Evolutionary conservation across 2,888 invertebrate species (phyloP).

Genomic region (Microchrysa polita): DNA sequence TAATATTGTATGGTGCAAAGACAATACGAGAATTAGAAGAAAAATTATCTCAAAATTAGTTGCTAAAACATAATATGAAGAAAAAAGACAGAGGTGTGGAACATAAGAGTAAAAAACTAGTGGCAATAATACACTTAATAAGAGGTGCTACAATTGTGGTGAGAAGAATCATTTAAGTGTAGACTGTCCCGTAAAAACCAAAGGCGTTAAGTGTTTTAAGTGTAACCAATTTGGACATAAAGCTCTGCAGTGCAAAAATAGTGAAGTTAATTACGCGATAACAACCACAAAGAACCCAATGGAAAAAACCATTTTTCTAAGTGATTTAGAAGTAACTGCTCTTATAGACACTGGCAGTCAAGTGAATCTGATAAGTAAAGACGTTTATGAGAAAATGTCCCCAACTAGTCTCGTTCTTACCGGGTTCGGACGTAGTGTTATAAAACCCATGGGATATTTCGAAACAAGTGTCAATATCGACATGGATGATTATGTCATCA

Average conservation of each 20-base stretch:
- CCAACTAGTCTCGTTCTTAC: not conserved
- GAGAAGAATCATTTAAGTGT: not conserved
- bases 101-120: too few relatives aligned
- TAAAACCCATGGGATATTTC: not conserved
- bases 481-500: not conserved
- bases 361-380: not conserved
- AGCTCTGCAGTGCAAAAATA: not conserved
- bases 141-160: not conserved
- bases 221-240: constrained; percentile 10
- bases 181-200: not conserved
- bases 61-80: too few relatives aligned
- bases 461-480: not conserved
- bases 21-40: too few relatives aligned
- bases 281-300: not conserved
- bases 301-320: not conserved
- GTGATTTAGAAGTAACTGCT: not conserved
- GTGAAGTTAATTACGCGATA: not conserved
- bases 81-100: too few relatives aligned
- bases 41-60: too few relatives aligned
- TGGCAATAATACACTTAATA: too few relatives aligned
- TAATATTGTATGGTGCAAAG: too few relatives aligned
- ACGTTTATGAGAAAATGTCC: not conserved
- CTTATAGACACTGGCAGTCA: not conserved
- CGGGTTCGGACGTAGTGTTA: not conserved
- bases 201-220: not conserved